Base-by-base conservation (phyloP, 2,797 vertebrate species). In the Phalloptychus januarius region DNA sequence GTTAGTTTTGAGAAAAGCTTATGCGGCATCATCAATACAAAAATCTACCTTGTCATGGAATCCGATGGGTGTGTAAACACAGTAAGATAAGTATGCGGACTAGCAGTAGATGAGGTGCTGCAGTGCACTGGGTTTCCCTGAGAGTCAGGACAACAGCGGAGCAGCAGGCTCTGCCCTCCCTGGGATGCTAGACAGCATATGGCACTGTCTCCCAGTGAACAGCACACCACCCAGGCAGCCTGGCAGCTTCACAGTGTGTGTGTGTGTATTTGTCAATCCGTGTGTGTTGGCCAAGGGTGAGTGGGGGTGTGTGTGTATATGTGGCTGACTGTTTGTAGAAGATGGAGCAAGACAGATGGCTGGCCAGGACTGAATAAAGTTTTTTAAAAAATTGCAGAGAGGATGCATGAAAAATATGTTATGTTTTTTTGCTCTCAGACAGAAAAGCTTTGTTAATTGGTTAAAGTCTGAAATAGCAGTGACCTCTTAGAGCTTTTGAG, bases 171-270 rank as follows among this genome's bases (percentile, higher is more conserved):
- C 78, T 88, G 84, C 54, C 80, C 84, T 80, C 87, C 79, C 89
- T 91, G 86, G 81, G 87, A 95, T 92, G 86, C 93, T 91, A 96
- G 96, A 96, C 95, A 95, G 88, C 96, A 96, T 96, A 96, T 96
- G 95, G 95, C 86, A 89, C 85, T 50, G 92, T 94, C 94, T 96
- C 93, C 91, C 83, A 90, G 90, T 92, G 92, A 95, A 95, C 92
- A 92, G 92, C 93, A 89, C 93, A 92, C 91, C 93, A 92, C 89
- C 90, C 91, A 88, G 91, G 87, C 91, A 88, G 92, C 86, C 89
- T 93, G 93, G 89, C 92, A 94, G 92, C 69, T 77, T 87, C 52
- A 42, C 42, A 58, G 75, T 63, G 79, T 40, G 69, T 73, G 61
- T 79, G 15, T 36, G 76, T 74, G 38, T 65, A 33, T 36, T 63